These are phyloP conservation scores for Lysandra bellargus DNA, from an alignment of 2,888 invertebrate genomes.

Conservation along the genomic window DNA sequence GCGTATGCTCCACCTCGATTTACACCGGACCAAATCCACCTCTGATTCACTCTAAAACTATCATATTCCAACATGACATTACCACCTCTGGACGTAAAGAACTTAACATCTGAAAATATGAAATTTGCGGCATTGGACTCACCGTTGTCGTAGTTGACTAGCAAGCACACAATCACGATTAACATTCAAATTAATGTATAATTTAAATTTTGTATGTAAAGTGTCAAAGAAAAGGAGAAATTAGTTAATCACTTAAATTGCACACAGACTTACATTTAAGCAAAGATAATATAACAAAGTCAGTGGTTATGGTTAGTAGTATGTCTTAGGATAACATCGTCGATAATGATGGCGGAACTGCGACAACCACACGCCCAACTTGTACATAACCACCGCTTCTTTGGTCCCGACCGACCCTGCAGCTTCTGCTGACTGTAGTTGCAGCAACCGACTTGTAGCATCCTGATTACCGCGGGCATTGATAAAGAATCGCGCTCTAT, in stretches of 20 bases:
- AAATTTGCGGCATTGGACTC: neutral
- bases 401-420: constrained; percentile 39
- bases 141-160: no score
- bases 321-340: constrained; percentile 1
- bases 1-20: constrained; percentile 8
- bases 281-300: neutral
- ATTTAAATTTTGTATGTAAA: neutral
- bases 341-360: constrained; percentile 32
- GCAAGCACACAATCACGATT: no score
- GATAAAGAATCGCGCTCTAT: neutral
- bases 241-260: no score
- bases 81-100: constrained; percentile 9
- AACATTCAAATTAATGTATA: no score
- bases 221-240: neutral
- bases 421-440: constrained; percentile 37
- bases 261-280: no score
- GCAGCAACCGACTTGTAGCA: neutral
- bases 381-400: constrained; percentile 47
- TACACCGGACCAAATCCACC: neutral
- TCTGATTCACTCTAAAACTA: neutral
- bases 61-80: constrained; percentile 7
- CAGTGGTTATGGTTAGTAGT: neutral
- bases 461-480: neutral
- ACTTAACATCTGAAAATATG: constrained; percentile 5
- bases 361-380: constrained; percentile 38